A percentile compares a stretch with the other conserved stretches of the same genome.
Conservation (phyloP, 2,888 invertebrate genomes). For the Mesorhabditis sp. region DNA sequence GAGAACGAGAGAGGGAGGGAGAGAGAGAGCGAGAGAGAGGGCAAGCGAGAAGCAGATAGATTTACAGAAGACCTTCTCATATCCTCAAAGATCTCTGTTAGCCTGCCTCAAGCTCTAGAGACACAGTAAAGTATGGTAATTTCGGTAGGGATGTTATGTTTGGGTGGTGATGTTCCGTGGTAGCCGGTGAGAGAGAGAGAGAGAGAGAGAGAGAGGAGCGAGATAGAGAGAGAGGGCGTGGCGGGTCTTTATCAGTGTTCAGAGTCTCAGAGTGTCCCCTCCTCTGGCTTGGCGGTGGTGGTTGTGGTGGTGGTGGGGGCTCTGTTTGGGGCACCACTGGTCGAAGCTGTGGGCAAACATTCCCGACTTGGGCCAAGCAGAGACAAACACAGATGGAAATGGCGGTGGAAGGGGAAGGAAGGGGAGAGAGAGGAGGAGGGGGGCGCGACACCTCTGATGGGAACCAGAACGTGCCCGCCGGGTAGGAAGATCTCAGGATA, state of each 20-base stretch:
- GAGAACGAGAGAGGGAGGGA: too few relatives aligned
- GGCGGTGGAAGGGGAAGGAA: conserved; percentile 18
- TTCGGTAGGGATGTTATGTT: too few relatives aligned
- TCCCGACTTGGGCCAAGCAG: background rate
- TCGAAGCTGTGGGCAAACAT: too few relatives aligned
- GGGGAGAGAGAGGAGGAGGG: conserved; percentile 7
- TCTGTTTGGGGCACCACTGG: too few relatives aligned
- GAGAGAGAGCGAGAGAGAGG: conserved; percentile 8
- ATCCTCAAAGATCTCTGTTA: background rate
- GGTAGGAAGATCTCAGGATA: conserved; percentile 10
- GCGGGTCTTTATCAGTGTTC: too few relatives aligned
- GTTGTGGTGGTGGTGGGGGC: too few relatives aligned
- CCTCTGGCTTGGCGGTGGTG: too few relatives aligned
- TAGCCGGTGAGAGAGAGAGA: conserved; percentile 8
- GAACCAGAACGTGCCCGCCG: conserved; percentile 5
- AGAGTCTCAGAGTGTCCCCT: too few relatives aligned
- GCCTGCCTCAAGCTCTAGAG: too few relatives aligned
- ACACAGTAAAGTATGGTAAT: too few relatives aligned
- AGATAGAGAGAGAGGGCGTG: background rate
- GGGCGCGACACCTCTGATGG: conserved; percentile 2
- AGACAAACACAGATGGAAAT: conserved; percentile 18
- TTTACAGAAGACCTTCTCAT: conserved; percentile 7
- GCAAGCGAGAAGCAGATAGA: conserved; percentile 5
- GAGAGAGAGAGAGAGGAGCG: conserved; percentile 14
- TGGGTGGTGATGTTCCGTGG: too few relatives aligned